Evolutionary conservation across 2,888 invertebrate genomes (phyloP).

Genomic region (Pyrrhosoma nymphula): DNA sequence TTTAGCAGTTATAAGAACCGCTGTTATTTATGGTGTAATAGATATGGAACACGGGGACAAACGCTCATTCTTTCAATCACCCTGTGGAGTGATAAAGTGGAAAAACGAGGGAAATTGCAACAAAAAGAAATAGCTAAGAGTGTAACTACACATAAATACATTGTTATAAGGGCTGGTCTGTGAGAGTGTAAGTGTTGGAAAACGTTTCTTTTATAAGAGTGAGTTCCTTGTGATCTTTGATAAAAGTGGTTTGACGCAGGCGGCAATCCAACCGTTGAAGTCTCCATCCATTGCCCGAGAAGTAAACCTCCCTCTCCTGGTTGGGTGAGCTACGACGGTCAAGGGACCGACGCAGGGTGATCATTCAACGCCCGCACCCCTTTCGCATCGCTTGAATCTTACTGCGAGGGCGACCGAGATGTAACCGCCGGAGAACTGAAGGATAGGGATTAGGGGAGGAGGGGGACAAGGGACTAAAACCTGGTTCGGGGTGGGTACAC

Average conservation of each 20-base stretch:
- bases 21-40: too few species aligned
- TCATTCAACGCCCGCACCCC: not conserved
- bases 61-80: too few species aligned
- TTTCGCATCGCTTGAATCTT: not conserved
- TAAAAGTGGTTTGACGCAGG: not conserved
- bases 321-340: not conserved
- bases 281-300: slow-evolving; percentile 4
- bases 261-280: not conserved
- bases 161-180: not conserved
- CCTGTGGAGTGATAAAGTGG: too few species aligned
- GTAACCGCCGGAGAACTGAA: slow-evolving; percentile 2
- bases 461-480: too few species aligned
- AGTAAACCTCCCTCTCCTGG: not conserved
- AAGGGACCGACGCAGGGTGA: not conserved
- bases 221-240: not conserved
- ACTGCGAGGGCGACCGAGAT: slow-evolving; percentile 34
- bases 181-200: not conserved
- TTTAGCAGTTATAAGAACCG: too few species aligned
- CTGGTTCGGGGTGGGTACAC: not conserved
- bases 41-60: too few species aligned
- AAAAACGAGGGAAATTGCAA: too few species aligned
- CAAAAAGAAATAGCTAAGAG: too few species aligned
- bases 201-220: not conserved
- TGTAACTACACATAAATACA: too few species aligned
- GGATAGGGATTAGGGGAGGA: not conserved